These are phyloP conservation scores for Terebella lapidaria DNA, from an alignment of 2,888 invertebrate species.

Conservation along the genomic window DNA sequence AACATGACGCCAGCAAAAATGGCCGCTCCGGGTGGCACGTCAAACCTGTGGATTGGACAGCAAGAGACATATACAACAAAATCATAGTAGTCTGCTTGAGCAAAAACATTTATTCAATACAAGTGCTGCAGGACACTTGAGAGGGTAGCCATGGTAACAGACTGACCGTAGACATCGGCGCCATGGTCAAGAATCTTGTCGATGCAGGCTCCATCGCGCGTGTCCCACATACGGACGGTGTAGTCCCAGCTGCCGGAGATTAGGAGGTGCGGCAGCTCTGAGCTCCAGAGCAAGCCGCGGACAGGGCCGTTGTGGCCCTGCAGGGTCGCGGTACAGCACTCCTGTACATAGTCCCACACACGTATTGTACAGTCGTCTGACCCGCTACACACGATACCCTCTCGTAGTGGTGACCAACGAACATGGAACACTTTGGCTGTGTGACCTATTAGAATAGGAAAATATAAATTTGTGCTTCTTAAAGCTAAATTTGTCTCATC, in stretches of 20 bases:
- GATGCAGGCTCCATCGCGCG: constrained; percentile 50
- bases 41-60: constrained; percentile 40
- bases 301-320: constrained; percentile 51
- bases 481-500: no score
- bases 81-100: not conserved
- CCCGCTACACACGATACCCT: constrained; percentile 52
- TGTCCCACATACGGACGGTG: constrained; percentile 54
- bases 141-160: constrained; percentile 23
- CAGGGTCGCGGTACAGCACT: constrained; percentile 45
- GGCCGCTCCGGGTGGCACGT: constrained; percentile 52
- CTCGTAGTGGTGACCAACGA: constrained; percentile 53
- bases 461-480: no score
- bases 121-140: no score
- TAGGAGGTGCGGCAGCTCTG: constrained; percentile 53
- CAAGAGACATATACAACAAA: not conserved
- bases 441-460: constrained; percentile 41
- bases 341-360: constrained; percentile 53
- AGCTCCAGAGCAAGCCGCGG: constrained; percentile 53
- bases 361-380: constrained; percentile 51
- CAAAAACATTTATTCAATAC: not conserved
- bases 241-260: constrained; percentile 55
- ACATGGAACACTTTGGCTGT: constrained; percentile 53
- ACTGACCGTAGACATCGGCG: constrained; percentile 55
- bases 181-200: constrained; percentile 53
- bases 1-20: constrained; percentile 53